Conservation (phyloP, 1,140 invertebrate species). For the Contarinia nasturtii region DNA sequence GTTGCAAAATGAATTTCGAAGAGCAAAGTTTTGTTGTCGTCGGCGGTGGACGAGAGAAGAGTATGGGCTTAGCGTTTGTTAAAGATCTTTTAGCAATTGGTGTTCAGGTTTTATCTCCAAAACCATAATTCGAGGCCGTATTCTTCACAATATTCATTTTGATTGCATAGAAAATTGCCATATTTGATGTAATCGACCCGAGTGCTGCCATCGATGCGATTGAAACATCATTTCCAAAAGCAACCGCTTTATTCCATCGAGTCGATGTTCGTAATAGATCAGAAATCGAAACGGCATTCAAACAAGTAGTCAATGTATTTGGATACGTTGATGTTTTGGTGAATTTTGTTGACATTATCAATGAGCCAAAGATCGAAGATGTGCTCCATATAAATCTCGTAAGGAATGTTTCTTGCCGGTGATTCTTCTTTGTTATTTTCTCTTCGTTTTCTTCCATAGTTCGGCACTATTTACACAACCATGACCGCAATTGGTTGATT, state of each 20-base stretch:
- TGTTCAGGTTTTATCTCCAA: no score
- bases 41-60: no score
- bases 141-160: background rate
- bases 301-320: background rate
- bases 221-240: background rate
- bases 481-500: slow-evolving; percentile 25
- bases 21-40: no score
- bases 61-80: no score
- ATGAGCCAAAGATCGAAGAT: background rate
- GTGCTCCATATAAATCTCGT: background rate
- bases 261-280: background rate
- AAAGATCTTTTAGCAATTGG: no score
- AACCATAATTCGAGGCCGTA: no score
- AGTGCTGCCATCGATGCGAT: background rate
- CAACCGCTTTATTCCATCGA: background rate
- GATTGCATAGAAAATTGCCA: background rate
- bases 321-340: background rate
- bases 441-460: slow-evolving; percentile 1
- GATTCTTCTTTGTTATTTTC: background rate
- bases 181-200: background rate
- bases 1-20: no score
- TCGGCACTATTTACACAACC: slow-evolving; percentile 18
- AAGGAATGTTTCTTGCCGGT: no score
- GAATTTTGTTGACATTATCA: background rate
- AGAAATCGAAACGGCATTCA: background rate